These are phyloP conservation scores for Diplogasteroides magnus DNA, from an alignment of 1,140 invertebrate species.

Conservation along the genomic window DNA sequence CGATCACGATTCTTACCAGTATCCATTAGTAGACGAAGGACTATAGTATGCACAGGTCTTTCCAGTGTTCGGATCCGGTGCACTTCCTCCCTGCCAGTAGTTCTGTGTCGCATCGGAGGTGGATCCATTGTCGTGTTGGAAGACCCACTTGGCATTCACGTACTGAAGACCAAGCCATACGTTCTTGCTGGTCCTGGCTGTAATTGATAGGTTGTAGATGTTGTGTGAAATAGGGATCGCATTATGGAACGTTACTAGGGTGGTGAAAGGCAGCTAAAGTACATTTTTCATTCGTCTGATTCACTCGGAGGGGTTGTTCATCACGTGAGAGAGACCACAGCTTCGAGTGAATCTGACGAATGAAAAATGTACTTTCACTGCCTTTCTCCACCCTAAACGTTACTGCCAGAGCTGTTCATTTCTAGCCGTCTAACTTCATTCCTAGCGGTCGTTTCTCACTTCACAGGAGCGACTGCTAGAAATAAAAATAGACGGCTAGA, in stretches of 20 bases:
- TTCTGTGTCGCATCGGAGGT: constrained; percentile 17
- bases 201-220: constrained; percentile 6
- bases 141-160: constrained; percentile 6
- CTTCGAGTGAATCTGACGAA: too few relatives aligned
- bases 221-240: constrained; percentile 1
- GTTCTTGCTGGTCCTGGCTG: background rate
- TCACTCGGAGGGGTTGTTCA: too few relatives aligned
- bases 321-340: too few relatives aligned
- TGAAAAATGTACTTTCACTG: too few relatives aligned
- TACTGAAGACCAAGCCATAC: background rate
- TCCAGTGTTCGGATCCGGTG: constrained; percentile 4
- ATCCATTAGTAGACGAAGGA: background rate
- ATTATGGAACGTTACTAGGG: too few relatives aligned
- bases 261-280: too few relatives aligned
- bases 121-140: background rate
- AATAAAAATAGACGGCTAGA: too few relatives aligned
- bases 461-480: too few relatives aligned
- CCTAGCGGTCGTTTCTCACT: background rate
- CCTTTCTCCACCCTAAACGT: too few relatives aligned
- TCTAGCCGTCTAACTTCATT: too few relatives aligned
- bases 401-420: too few relatives aligned
- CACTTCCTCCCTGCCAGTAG: constrained; percentile 14
- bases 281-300: too few relatives aligned
- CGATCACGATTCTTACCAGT: constrained; percentile 1
- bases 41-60: constrained; percentile 19